Conservation (phyloP, 64 coral and sea anemone genomes). For the Astreopora myriophthalma region DNA sequence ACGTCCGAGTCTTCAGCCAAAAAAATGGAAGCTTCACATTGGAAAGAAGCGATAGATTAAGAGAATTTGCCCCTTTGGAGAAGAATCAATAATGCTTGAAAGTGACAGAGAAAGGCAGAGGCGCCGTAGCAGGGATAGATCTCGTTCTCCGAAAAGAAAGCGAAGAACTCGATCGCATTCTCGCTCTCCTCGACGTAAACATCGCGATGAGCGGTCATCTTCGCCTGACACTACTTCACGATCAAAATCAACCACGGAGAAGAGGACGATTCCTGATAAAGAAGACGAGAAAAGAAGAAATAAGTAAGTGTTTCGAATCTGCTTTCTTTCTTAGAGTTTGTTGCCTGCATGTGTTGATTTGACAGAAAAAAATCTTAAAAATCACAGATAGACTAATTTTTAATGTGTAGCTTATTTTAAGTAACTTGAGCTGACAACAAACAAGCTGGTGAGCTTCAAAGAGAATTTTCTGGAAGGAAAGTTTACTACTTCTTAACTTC, state of each 20-base stretch:
- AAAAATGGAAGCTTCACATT: too few relatives aligned
- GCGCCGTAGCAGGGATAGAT: slow-evolving; percentile 50
- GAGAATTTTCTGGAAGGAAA: too few relatives aligned
- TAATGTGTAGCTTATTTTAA: too few relatives aligned
- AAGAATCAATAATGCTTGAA: slow-evolving; percentile 2
- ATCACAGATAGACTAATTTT: too few relatives aligned
- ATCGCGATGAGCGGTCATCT: slow-evolving; percentile 9
- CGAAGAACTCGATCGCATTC: slow-evolving; percentile 45
- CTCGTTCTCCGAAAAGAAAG: slow-evolving; percentile 55
- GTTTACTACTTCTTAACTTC: too few relatives aligned
- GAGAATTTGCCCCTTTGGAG: not conserved
- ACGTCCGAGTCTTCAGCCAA: too few relatives aligned
- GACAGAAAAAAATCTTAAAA: too few relatives aligned
- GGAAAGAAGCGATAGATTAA: not conserved
- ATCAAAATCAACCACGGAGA: not conserved
- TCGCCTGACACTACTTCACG: not conserved
- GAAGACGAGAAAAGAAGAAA: not conserved
- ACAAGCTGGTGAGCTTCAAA: too few relatives aligned
- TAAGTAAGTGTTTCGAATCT: not conserved
- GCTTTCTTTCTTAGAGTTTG: too few relatives aligned
- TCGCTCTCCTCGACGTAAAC: slow-evolving; percentile 12
- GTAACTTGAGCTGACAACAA: too few relatives aligned
- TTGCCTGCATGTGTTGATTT: too few relatives aligned
- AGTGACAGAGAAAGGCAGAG: slow-evolving; percentile 65
- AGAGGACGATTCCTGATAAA: not conserved